Base-by-base conservation (phyloP, 2,888 invertebrate genomes). In the Plutella xylostella region DNA sequence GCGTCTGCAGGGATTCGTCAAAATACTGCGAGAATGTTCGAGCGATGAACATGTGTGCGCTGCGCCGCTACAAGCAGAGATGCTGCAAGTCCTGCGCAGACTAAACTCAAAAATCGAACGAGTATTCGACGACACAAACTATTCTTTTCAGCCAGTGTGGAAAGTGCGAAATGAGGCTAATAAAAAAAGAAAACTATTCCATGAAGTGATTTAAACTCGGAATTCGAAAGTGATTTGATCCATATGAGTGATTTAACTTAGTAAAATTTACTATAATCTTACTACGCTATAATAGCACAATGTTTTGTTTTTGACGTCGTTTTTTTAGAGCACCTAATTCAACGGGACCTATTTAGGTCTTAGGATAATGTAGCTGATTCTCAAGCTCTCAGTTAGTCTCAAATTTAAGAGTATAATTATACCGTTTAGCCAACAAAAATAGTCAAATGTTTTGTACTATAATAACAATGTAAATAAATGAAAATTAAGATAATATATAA, bases 11-110 rank as follows among this genome's bases (percentile, higher is more conserved):
- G 60, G 94, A 95, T 70, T 86, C 89, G 35, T 95, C 94, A 40
- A 89, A 90, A 55, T 92, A 92, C 72, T 97, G 96, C 76, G 90
- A 90, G 60, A 93, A 94, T 64, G 94, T 95, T 18, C 91, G 92
- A 56, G 86, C 90, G 44, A 92, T 96, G 91, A 93, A 93, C 63
- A 88, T 96, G 86, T 97, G 97, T 78, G 90, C 91, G 43, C 87
- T 93, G 55, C 87, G 90, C 58, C 88, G 92, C 33, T 96, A 94
- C 75, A 90, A 90, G 67, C 88, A 90, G 63, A 93, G 93, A 65
- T 97, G 97, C 77, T 97, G 96, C 85, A 88, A 90, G 58, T 91
- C 95, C 45, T 96, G 96, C 77, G 58, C 63, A 30, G 68, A 74
- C 50, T 79, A 68, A 56, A 54, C 19, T 25, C 14, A 15, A 34